phyloP scores from a whole-genome alignment of 1,140 invertebrate species.

The Mercenaria mercenaria region DNA sequence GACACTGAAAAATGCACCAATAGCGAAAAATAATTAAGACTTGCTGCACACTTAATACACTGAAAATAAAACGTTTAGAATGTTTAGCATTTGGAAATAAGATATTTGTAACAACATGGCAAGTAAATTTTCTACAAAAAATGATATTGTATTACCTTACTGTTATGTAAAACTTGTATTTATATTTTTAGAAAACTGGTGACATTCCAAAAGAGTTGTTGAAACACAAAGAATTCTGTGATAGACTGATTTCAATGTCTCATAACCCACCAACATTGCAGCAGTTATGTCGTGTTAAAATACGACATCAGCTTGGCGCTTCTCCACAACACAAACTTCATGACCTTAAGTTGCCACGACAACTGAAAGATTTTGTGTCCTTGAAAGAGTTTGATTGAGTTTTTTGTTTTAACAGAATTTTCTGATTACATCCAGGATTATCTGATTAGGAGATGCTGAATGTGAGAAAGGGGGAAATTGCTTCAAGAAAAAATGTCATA shows the following conservation, averaged over 20 bases:
- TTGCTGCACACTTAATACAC: no score
- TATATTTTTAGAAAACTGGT: conserved; percentile 73
- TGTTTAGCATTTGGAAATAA: no score
- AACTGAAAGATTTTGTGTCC: conserved; percentile 70
- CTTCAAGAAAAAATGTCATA: not conserved
- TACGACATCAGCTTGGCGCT: conserved; percentile 62
- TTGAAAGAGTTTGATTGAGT: conserved; percentile 63
- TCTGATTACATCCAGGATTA: not conserved
- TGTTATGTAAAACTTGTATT: no score
- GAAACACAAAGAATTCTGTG: conserved; percentile 72
- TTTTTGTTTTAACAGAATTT: not conserved
- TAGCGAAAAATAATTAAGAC: no score
- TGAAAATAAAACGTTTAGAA: no score
- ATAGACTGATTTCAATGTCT: conserved; percentile 66
- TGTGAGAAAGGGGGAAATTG: not conserved
- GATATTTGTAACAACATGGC: no score
- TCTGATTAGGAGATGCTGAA: not conserved
- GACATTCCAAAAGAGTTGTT: conserved; percentile 75
- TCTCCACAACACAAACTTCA: conserved; percentile 61
- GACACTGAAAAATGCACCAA: no score
- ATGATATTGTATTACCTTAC: no score
- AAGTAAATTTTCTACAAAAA: no score
- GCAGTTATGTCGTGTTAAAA: conserved; percentile 68
- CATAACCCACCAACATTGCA: conserved; percentile 69
- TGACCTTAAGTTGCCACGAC: conserved; percentile 63